These are phyloP conservation scores for Aphaenogaster ashmeadi DNA, from an alignment of 1,140 invertebrate species.

Conservation along the genomic window DNA sequence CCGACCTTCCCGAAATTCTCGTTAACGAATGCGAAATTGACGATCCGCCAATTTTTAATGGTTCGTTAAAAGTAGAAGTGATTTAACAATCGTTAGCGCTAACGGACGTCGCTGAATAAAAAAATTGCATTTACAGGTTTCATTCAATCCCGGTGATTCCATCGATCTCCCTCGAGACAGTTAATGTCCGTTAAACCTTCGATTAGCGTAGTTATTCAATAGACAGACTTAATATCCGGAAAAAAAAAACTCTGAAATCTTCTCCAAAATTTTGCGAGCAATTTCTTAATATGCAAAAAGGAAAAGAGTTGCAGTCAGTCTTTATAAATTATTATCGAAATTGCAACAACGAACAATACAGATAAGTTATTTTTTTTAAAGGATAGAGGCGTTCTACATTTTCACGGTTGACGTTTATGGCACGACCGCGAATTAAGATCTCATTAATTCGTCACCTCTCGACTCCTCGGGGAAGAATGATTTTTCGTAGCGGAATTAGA, in stretches of 20 bases:
- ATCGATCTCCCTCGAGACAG: constrained; percentile 58
- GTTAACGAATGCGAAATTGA: constrained; percentile 64
- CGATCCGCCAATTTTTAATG: constrained; percentile 66
- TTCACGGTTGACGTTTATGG: constrained; percentile 85
- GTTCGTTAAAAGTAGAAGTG: constrained; percentile 66
- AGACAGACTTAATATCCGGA: constrained; percentile 39
- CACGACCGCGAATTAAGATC: constrained; percentile 83
- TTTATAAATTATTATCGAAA: background rate
- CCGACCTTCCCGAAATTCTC: constrained; percentile 57
- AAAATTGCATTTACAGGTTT: constrained; percentile 58
- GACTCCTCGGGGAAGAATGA: constrained; percentile 43
- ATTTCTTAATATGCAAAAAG: background rate
- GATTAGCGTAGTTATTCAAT: constrained; percentile 45
- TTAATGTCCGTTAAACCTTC: constrained; percentile 55
- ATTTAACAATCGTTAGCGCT: constrained; percentile 66
- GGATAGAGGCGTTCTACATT: constrained; percentile 41
- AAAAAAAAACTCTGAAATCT: background rate
- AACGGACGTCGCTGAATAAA: constrained; percentile 63
- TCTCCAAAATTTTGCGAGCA: background rate
- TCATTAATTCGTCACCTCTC: constrained; percentile 77
- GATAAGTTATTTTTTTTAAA: background rate
- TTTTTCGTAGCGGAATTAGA: constrained; percentile 41
- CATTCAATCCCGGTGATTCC: constrained; percentile 35
- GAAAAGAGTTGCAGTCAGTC: background rate
- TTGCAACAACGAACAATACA: background rate